Conservation (phyloP, 1,140 invertebrate species). For the Phenacoccus solenopsis region DNA sequence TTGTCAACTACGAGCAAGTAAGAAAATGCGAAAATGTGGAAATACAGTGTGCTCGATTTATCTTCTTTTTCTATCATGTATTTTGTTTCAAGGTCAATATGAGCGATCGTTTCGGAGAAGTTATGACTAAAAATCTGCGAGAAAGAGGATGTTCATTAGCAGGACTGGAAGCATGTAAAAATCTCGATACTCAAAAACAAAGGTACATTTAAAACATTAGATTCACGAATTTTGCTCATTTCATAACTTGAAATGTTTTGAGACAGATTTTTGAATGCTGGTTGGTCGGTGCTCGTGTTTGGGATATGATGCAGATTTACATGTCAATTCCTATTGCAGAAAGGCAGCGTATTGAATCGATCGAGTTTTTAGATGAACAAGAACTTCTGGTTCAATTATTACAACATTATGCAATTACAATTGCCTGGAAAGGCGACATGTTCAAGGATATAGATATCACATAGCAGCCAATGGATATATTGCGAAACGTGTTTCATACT, state of each 20-base stretch:
- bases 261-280: conserved; percentile 48
- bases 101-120: conserved; percentile 82
- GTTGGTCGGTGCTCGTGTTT: conserved; percentile 67
- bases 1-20: conserved; percentile 89
- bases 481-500: not conserved
- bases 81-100: conserved; percentile 61
- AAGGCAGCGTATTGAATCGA: conserved; percentile 63
- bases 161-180: conserved; percentile 66
- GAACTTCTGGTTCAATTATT: conserved; percentile 60
- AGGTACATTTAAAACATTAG: conserved; percentile 43
- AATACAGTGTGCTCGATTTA: no score
- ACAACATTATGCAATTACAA: conserved; percentile 71
- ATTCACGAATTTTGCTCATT: not conserved
- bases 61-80: not conserved
- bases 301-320: conserved; percentile 88
- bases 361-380: conserved; percentile 75
- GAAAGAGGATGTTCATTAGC: conserved; percentile 69
- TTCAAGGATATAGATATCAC: conserved; percentile 24
- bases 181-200: conserved; percentile 61
- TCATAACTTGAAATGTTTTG: no score
- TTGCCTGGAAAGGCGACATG: conserved; percentile 60
- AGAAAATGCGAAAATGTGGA: no score
- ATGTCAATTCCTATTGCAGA: conserved; percentile 59
- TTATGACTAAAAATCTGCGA: conserved; percentile 87
- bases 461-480: conserved; percentile 23